Evolutionary conservation across 2,888 invertebrate species (phyloP).

Genomic region (Ophion slaviceki): DNA sequence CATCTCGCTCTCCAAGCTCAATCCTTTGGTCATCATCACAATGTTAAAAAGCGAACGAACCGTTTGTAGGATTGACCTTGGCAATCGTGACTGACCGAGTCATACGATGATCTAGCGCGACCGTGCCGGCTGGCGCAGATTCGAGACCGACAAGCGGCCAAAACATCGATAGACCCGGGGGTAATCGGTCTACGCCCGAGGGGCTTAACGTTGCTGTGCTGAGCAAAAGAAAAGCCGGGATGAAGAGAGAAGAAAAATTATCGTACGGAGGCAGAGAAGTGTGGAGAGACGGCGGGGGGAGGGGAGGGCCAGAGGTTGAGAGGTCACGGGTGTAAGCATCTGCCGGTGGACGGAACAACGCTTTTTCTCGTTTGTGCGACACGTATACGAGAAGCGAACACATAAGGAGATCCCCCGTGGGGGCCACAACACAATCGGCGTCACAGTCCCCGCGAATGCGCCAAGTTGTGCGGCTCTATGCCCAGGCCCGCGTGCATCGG

Average conservation of each 20-base stretch:
- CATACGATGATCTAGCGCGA: background rate
- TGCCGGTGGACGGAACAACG: conserved; percentile 59
- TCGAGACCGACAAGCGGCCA: background rate
- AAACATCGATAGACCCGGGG: conserved; percentile 24
- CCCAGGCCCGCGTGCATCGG: conserved; percentile 30
- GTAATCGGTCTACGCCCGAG: conserved; percentile 8
- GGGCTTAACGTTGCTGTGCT: background rate
- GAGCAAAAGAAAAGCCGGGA: background rate
- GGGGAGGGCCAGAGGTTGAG: conserved; percentile 28
- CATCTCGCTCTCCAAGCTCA: too few species aligned
- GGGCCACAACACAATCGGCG: conserved; percentile 60
- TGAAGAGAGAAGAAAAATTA: background rate
- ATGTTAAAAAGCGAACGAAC: too few species aligned
- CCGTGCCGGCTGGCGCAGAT: background rate
- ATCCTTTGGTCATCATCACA: too few species aligned
- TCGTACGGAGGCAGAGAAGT: background rate
- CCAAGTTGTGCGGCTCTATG: conserved; percentile 54
- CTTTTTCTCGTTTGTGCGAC: conserved; percentile 47
- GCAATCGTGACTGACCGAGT: background rate
- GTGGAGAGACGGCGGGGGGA: conserved; percentile 37
- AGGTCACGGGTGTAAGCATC: conserved; percentile 64
- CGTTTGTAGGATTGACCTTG: too few species aligned
- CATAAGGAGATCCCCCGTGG: conserved; percentile 9
- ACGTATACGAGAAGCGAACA: conserved; percentile 30
- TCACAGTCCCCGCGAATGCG: conserved; percentile 73